Evolutionary conservation across 2,888 invertebrate species (phyloP).

Genomic region (Tolmerus cingulatus): DNA sequence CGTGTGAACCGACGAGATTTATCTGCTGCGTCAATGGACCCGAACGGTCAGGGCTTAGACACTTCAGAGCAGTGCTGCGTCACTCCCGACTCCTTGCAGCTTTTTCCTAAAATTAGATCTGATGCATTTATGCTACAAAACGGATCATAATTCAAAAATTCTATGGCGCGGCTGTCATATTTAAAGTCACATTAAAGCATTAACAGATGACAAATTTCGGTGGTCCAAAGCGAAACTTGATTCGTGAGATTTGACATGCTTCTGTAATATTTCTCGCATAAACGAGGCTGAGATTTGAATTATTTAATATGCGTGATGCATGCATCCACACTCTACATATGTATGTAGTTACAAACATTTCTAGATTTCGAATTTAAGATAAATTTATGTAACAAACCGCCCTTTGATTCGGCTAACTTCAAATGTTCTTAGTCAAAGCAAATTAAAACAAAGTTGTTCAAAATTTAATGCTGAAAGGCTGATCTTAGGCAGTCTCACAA

Average conservation of each 20-base stretch:
- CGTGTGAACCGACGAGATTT: background rate
- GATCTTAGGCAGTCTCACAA: no score
- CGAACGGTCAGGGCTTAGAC: background rate
- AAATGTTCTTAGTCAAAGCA: no score
- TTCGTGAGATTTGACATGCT: background rate
- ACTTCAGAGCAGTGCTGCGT: background rate
- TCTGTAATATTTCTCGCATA: background rate
- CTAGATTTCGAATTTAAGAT: no score
- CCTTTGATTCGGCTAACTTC: no score
- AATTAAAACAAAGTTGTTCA: no score
- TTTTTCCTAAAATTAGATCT: background rate
- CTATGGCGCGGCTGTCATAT: background rate
- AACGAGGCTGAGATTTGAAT: background rate
- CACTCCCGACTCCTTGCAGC: background rate
- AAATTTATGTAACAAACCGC: no score
- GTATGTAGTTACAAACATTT: no score
- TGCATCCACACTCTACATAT: no score
- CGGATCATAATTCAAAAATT: background rate
- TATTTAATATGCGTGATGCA: background rate
- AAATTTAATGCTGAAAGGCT: no score
- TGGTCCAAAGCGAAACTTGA: background rate
- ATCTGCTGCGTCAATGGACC: background rate
- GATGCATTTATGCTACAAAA: background rate
- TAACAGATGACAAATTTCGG: background rate
- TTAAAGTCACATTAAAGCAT: background rate